phyloP scores from a whole-genome alignment of 1,140 invertebrate species.

The Uloborus diversus region DNA sequence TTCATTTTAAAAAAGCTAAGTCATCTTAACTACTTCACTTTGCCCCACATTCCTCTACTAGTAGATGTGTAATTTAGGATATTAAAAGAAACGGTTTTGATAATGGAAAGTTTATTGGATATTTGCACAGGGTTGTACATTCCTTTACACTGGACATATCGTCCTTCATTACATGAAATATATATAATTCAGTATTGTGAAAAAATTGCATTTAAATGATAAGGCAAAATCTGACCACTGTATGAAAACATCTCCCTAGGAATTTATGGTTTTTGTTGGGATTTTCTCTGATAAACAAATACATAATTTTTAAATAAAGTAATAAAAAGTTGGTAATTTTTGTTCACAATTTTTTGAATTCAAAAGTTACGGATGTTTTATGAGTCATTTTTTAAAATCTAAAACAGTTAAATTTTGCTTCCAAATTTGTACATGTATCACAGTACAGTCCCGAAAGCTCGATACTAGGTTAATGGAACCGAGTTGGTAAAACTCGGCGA shows the following conservation, averaged over 20 bases:
- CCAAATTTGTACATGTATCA: too few species aligned
- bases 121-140: slow-evolving; percentile 52
- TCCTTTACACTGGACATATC: slow-evolving; percentile 48
- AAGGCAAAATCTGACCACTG: slow-evolving; percentile 15
- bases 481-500: too few species aligned
- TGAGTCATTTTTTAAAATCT: neutral
- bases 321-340: too few species aligned
- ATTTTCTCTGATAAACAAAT: neutral
- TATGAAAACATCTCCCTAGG: too few species aligned
- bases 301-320: neutral
- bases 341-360: neutral
- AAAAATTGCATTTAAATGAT: neutral
- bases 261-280: too few species aligned
- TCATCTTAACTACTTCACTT: too few species aligned
- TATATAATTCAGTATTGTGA: slow-evolving; percentile 4
- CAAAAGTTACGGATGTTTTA: neutral
- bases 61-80: too few species aligned
- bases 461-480: too few species aligned
- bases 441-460: too few species aligned
- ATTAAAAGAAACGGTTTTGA: too few species aligned
- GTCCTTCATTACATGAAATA: slow-evolving; percentile 26
- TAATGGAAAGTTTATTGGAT: slow-evolving; percentile 53
- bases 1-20: too few species aligned
- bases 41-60: too few species aligned
- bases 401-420: neutral